phyloP scores from a whole-genome alignment of 2,113 vertebrate genomes.

The Xiphophorus maculatus region DNA sequence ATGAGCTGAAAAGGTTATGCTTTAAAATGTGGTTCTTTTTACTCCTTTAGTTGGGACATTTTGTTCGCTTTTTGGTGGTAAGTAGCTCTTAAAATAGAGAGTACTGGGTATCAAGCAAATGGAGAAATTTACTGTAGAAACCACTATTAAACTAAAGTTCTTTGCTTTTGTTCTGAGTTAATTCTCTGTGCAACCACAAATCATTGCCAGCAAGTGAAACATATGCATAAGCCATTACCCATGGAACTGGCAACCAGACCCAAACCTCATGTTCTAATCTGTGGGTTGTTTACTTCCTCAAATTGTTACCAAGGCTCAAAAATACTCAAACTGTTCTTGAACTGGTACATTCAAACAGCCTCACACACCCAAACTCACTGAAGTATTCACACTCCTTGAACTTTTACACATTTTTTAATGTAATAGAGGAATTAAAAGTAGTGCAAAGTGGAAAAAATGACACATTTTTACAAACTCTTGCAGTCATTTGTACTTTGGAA shows the following conservation, averaged over 20 bases:
- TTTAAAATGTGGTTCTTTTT: no score
- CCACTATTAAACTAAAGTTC: neutral
- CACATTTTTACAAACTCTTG: no score
- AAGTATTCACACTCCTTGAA: neutral
- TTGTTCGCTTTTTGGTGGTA: no score
- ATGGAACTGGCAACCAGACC: neutral
- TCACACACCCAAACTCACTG: neutral
- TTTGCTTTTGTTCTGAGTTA: neutral
- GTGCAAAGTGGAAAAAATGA: neutral
- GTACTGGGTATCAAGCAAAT: neutral
- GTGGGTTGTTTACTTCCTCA: conserved; percentile 54
- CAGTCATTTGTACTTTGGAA: no score
- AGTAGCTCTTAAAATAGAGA: neutral
- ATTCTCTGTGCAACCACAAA: neutral
- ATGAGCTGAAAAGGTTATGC: no score
- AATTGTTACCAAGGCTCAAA: conserved; percentile 41
- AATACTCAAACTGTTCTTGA: conserved; percentile 17
- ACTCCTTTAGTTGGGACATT: neutral
- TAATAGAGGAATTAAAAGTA: neutral
- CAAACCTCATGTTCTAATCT: conserved; percentile 11
- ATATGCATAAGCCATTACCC: neutral
- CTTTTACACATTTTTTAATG: neutral
- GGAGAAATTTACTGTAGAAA: neutral
- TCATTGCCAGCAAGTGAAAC: neutral
- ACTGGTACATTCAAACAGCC: neutral